Evolutionary conservation across 2,888 invertebrate species (phyloP).

Genomic region (Rugalucina vietnamica): DNA sequence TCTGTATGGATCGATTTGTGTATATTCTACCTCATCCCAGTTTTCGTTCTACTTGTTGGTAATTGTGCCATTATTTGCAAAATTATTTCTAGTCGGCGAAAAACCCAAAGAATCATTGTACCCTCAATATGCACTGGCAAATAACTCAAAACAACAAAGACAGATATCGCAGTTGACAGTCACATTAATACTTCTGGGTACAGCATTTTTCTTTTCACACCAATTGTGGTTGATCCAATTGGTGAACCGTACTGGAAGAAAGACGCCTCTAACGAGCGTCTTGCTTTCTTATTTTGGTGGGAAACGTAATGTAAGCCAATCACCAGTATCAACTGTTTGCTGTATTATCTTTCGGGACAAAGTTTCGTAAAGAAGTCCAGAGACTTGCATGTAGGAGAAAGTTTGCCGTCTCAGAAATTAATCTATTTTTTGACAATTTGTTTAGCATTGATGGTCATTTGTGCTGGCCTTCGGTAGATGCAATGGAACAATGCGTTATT

Average conservation of each 20-base stretch:
- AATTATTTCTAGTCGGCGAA: slow-evolving; percentile 47
- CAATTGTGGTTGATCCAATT: slow-evolving; percentile 55
- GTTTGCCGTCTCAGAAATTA: background rate
- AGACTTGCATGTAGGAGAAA: slow-evolving; percentile 20
- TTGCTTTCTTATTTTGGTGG: slow-evolving; percentile 47
- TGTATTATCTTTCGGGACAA: slow-evolving; percentile 55
- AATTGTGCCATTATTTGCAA: slow-evolving; percentile 53
- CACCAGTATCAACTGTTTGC: slow-evolving; percentile 47
- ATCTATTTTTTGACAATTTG: no score
- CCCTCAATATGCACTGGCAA: background rate
- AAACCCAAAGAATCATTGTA: slow-evolving; percentile 26
- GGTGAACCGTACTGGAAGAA: slow-evolving; percentile 55
- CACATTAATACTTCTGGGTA: slow-evolving; percentile 46
- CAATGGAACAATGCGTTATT: no score
- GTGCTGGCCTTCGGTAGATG: no score
- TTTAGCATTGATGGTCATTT: no score
- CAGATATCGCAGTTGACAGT: slow-evolving; percentile 44
- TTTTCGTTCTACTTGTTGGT: slow-evolving; percentile 44
- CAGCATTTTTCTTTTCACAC: slow-evolving; percentile 50
- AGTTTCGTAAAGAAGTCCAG: slow-evolving; percentile 49
- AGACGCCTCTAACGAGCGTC: slow-evolving; percentile 32
- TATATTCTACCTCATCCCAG: slow-evolving; percentile 54
- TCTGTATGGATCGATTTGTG: slow-evolving; percentile 56
- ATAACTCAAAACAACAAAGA: background rate
- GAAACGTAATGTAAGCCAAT: slow-evolving; percentile 56